Base-by-base conservation (phyloP, 35 echinoderm and acorn worm genomes). In the Amphiura filiformis region DNA sequence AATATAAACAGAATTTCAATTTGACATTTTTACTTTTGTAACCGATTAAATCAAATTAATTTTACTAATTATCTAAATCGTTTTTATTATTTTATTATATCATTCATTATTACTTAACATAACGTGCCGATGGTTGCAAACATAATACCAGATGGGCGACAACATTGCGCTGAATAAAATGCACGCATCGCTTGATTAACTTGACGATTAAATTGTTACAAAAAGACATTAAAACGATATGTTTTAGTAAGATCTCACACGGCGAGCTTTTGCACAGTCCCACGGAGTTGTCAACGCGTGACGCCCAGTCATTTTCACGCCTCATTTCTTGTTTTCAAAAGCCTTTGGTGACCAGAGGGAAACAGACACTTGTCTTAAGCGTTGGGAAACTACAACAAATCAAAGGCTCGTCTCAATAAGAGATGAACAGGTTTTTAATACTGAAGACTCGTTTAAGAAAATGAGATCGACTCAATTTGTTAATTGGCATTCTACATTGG, bases 401-500 rank as follows among this genome's bases (percentile, higher is more conserved):
- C 61, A 70, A 70, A 70, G 61, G 26, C 26, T 70, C 61, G 17
- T 70, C 44, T 52, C 61, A 26, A 26, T 70, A 26, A 18, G n/a
- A n/a, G 61, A 13, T 70, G 61, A 70, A 70, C 61, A 70, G 28
- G 28, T 70, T 47, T 70, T 70, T 70, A 70, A 70, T 70, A 70
- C 61, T 30, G 28, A 70, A 70, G 61, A 70, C 61, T 70, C 61
- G 26, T 70, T 70, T 70, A 70, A 70, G 61, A 70, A n/a, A 70
- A 70, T 70, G 15, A 70, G 61, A 70, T 70, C 26, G 61, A 70
- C 61, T 70, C 61, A 70, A 70, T 70, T 70, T 70, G 7, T 70
- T 70, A 70, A 70, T 70, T 70, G 28, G 61, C 28, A 30, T 30
- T 70, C 17, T 70, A 13, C 61, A n/a, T 23, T n/a, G 3, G 26